Evolutionary conservation across 2,888 invertebrate genomes (phyloP).

Genomic region (Latrodectus elegans): DNA sequence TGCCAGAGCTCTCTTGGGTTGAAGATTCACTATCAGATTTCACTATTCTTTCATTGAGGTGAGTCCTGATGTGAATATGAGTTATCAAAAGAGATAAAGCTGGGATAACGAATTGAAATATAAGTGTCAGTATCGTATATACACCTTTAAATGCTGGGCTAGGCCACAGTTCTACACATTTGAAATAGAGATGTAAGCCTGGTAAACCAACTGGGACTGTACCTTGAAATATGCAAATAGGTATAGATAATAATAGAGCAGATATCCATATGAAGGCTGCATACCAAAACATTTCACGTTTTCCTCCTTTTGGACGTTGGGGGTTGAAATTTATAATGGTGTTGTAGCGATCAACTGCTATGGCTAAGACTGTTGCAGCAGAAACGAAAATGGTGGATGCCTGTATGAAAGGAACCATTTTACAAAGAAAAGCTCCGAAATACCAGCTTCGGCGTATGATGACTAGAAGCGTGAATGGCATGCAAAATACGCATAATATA

Average conservation of each 20-base stretch:
- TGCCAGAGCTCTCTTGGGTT: background rate
- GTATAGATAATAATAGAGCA: conserved; percentile 58
- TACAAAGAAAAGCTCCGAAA: conserved; percentile 79
- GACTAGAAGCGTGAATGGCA: conserved; percentile 79
- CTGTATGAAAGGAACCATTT: conserved; percentile 79
- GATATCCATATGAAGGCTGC: conserved; percentile 52
- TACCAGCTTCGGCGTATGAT: conserved; percentile 78
- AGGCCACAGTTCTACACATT: conserved; percentile 67
- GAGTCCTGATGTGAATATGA: conserved; percentile 46
- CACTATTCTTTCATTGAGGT: conserved; percentile 44
- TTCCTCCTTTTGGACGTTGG: conserved; percentile 69
- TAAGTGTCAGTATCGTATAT: conserved; percentile 59
- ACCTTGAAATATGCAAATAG: conserved; percentile 59
- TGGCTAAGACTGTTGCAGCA: conserved; percentile 80
- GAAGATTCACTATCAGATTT: conserved; percentile 1
- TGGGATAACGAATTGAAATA: conserved; percentile 67
- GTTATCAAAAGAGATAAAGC: conserved; percentile 44
- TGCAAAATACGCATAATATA: conserved; percentile 79
- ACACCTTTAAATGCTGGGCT: conserved; percentile 45
- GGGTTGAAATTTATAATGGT: conserved; percentile 77
- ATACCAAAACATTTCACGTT: conserved; percentile 39
- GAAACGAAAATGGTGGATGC: conserved; percentile 80
- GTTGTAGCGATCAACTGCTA: conserved; percentile 76
- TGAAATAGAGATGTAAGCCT: conserved; percentile 58
- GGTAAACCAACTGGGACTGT: conserved; percentile 59